Evolutionary conservation across 2,113 vertebrate species (phyloP).

Genomic region (Nettapus auritus): DNA sequence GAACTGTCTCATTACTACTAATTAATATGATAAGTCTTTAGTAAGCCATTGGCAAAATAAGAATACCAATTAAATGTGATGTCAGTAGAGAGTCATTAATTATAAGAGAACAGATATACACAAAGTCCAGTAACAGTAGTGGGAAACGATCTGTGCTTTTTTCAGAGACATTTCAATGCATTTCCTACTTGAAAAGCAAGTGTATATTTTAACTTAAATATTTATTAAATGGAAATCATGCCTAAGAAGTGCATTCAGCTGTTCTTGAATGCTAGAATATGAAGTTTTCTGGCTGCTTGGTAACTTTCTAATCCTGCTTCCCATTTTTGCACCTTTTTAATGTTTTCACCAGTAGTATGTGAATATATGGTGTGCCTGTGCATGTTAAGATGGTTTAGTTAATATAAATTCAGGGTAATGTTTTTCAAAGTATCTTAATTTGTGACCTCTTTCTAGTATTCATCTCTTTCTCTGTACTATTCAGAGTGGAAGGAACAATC

Average conservation of each 20-base stretch:
- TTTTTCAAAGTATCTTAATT: neutral
- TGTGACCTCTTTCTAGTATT: neutral
- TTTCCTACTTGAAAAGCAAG: neutral
- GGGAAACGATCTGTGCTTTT: neutral
- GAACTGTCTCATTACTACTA: conserved; percentile 58
- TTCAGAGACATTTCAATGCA: neutral
- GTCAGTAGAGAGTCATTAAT: conserved; percentile 55
- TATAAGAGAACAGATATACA: conserved; percentile 32
- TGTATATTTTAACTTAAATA: neutral
- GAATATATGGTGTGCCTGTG: neutral
- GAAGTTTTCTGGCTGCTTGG: neutral
- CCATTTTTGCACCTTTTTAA: neutral
- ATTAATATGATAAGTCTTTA: conserved; percentile 58
- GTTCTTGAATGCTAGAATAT: neutral
- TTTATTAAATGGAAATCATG: neutral
- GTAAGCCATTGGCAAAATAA: conserved; percentile 50
- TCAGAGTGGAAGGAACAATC: neutral
- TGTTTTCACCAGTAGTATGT: neutral
- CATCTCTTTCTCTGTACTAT: neutral
- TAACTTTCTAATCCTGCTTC: neutral
- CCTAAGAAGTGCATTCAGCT: neutral
- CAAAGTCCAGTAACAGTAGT: conserved; percentile 6
- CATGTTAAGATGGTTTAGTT: neutral
- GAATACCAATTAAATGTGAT: conserved; percentile 39
- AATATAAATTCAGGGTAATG: neutral